phyloP scores from a whole-genome alignment of 1,140 invertebrate species.

The Helicoverpa armigera region DNA sequence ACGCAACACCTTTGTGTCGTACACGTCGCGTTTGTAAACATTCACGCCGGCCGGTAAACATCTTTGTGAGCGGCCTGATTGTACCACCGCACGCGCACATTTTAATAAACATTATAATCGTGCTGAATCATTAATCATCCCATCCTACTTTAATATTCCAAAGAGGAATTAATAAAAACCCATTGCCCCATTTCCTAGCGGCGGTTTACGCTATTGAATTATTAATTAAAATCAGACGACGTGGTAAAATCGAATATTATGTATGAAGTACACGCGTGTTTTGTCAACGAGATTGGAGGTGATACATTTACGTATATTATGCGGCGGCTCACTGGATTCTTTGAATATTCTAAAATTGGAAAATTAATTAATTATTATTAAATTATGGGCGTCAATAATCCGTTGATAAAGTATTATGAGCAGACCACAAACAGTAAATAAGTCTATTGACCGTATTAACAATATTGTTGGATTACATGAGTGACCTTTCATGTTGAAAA shows the following conservation, averaged over 20 bases:
- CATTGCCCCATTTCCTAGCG: conserved; percentile 66
- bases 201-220: conserved; percentile 74
- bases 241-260: conserved; percentile 47
- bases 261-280: conserved; percentile 32
- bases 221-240: conserved; percentile 71
- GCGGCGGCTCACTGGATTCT: background rate
- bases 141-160: conserved; percentile 54
- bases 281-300: conserved; percentile 15
- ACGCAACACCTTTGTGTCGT: conserved; percentile 46
- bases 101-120: conserved; percentile 57
- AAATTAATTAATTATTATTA: conserved; percentile 1
- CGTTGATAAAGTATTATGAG: conserved; percentile 41
- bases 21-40: conserved; percentile 72
- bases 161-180: conserved; percentile 68
- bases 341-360: background rate
- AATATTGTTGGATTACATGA: conserved; percentile 56
- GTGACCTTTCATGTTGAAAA: conserved; percentile 73
- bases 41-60: conserved; percentile 68
- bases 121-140: conserved; percentile 51
- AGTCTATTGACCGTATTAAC: conserved; percentile 43
- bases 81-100: conserved; percentile 56
- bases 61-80: conserved; percentile 61
- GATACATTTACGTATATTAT: conserved; percentile 3
- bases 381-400: background rate
- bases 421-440: conserved; percentile 7